Percentiles rank a stretch among this genome's conserved stretches.
Conservation (phyloP, 2,113 vertebrate species). For the Macrotus californicus region DNA sequence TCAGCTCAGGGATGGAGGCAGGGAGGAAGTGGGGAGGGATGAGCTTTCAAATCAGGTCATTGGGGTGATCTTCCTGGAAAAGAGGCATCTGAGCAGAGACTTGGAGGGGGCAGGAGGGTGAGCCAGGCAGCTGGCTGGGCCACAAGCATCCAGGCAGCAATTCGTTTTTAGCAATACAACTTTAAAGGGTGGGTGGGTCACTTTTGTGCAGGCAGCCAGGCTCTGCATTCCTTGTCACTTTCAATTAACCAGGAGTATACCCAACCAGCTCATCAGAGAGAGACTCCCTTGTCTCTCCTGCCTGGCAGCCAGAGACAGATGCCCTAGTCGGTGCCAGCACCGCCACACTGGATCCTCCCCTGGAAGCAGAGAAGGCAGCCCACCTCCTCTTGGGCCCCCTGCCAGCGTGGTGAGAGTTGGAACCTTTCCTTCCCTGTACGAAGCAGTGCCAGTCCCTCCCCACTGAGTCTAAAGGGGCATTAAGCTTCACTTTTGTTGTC, state of each 20-base stretch:
- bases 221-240: slow-evolving; percentile 51
- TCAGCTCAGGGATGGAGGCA: neutral
- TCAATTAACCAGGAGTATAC: slow-evolving; percentile 23
- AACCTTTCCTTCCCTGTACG: neutral
- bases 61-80: neutral
- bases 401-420: neutral
- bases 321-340: neutral
- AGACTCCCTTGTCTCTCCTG: neutral
- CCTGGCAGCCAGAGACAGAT: slow-evolving; percentile 13
- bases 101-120: neutral
- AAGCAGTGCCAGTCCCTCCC: neutral
- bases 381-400: neutral
- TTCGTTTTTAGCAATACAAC: neutral
- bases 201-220: neutral
- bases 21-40: neutral
- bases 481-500: neutral
- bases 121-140: neutral
- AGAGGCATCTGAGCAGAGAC: neutral
- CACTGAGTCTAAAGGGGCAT: neutral
- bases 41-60: neutral
- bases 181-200: neutral
- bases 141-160: neutral
- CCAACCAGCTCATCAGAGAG: slow-evolving; percentile 8
- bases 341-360: neutral
- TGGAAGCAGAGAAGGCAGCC: neutral